Base-by-base conservation (phyloP, 2,797 vertebrate species). In the Rhinella marina region DNA sequence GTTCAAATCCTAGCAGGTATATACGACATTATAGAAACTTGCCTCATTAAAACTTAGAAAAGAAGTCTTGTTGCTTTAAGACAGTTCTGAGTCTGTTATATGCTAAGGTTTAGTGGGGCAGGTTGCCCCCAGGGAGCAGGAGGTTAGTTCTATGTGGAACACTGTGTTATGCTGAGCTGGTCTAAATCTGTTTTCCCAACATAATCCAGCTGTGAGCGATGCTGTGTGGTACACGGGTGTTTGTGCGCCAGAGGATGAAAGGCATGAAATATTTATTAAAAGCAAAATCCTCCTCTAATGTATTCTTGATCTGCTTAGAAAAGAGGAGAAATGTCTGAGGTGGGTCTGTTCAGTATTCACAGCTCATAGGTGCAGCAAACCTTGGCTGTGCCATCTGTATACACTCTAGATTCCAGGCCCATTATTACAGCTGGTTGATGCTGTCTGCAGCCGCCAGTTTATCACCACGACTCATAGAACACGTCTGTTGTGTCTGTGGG, bases 211-310 rank as follows among this genome's bases (percentile, higher is more conserved):
- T 89, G 88, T 86, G 88, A 89, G 88, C 88, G 79, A 80, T 86
- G 88, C 84, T 86, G 79, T 29, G 75, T 85, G 48, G 81, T 89
- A 87, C 85, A 87, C 72, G 73, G 88, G 88, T 87, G 88, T 84
- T 84, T 89, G 88, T 87, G 81, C 80, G 88, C 88, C 88, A 89
- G 81, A 89, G 88, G 88, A 89, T 89, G 85, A 89, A 86, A 89
- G 85, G 88, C 88, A 89, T 89, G 85, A 89, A 89, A 89, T 89
- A 89, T 89, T 89, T 89, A 89, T 89, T 89, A 89, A 89, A 89
- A 89, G 88, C 88, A 89, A 89, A 89, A 89, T 89, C 85, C 88
- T 87, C 62, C 85, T 89, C 85, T 89, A 89, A 89, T 89, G 88
- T 86, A 89, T 89, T 89, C 88, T 84, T 89, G 85, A 89, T 89